phyloP scores from a whole-genome alignment of 2,888 invertebrate genomes.

The Sthenelais limicola region DNA sequence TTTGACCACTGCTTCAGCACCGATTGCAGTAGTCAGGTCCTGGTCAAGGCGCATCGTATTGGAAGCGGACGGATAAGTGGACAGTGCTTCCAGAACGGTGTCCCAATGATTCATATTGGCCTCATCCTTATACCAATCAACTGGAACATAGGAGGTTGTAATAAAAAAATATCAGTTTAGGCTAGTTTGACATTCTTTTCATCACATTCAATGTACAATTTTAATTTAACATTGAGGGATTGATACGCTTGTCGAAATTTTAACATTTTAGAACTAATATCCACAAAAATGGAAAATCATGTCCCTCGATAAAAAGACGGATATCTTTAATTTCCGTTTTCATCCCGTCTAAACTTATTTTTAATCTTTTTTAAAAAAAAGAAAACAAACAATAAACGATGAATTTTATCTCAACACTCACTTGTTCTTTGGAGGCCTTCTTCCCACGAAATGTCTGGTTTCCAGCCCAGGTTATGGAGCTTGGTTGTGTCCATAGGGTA shows the following conservation, averaged over 20 bases:
- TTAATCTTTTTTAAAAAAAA: too few relatives aligned
- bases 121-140: constrained; percentile 53
- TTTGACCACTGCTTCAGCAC: not conserved
- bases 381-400: too few relatives aligned
- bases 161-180: too few relatives aligned
- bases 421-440: constrained; percentile 56
- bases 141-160: too few relatives aligned
- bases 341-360: too few relatives aligned
- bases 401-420: constrained; percentile 43
- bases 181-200: too few relatives aligned
- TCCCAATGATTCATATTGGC: constrained; percentile 53
- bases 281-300: constrained; percentile 7
- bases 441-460: constrained; percentile 53
- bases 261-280: too few relatives aligned
- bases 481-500: constrained; percentile 57
- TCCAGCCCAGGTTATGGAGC: constrained; percentile 57
- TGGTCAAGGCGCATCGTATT: constrained; percentile 48
- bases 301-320: too few relatives aligned
- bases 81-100: constrained; percentile 50
- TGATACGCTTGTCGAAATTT: too few relatives aligned
- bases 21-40: constrained; percentile 1
- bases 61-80: constrained; percentile 51
- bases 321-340: too few relatives aligned
- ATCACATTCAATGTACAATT: too few relatives aligned
- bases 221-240: too few relatives aligned